phyloP scores from a whole-genome alignment of 2,888 invertebrate species.

The Muschampia plurimacula region DNA sequence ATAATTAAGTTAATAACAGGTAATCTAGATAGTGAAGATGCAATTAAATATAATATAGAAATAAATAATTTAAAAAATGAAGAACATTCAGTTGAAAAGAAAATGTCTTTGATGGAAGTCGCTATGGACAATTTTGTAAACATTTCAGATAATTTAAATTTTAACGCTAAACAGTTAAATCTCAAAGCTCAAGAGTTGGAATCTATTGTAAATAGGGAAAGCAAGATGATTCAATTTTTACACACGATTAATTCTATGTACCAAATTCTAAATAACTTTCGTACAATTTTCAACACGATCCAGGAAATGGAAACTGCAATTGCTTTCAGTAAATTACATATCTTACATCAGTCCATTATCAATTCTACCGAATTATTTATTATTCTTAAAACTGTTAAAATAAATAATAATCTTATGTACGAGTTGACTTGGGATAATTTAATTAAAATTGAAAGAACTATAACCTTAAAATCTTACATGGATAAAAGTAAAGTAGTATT shows the following conservation, averaged over 20 bases:
- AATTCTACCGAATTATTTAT: conserved; percentile 9
- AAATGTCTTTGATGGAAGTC: conserved; percentile 9
- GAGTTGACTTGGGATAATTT: conserved; percentile 8
- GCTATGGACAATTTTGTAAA: conserved; percentile 13
- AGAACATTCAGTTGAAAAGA: conserved; percentile 7
- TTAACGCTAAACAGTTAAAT: conserved; percentile 11
- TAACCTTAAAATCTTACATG: conserved; percentile 23
- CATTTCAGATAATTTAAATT: conserved; percentile 18
- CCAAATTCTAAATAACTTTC: conserved; percentile 22
- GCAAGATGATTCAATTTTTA: background rate
- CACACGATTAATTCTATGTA: conserved; percentile 3
- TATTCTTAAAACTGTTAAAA: background rate
- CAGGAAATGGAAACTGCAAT: conserved; percentile 15
- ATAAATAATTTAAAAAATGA: conserved; percentile 40
- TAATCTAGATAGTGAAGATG: conserved; percentile 49
- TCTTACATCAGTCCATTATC: conserved; percentile 8
- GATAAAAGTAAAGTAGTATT: conserved; percentile 11
- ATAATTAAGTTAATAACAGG: conserved; percentile 47
- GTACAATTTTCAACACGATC: conserved; percentile 4
- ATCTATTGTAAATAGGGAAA: background rate
- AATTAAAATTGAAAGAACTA: conserved; percentile 16
- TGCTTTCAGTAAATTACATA: conserved; percentile 5
- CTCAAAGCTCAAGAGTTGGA: conserved; percentile 3
- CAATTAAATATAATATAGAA: conserved; percentile 42
- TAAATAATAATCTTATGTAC: conserved; percentile 10